These are phyloP conservation scores for Rhizomys pruinosus DNA, from an alignment of 2,113 vertebrate genomes.

Conservation along the genomic window DNA sequence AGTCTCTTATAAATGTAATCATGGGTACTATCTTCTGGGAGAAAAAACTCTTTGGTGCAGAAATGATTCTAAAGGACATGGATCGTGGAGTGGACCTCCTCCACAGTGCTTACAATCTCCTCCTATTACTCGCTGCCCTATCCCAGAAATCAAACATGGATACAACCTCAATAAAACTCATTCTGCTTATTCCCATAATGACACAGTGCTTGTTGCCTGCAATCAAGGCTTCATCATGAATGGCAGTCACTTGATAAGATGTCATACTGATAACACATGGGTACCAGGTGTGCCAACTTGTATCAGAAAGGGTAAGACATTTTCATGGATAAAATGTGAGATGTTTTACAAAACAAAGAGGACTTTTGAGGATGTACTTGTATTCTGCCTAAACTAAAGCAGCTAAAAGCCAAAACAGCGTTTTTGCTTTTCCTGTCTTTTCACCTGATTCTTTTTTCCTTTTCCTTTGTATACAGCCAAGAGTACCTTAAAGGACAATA, in stretches of 20 bases:
- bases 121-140: slow-evolving; percentile 56
- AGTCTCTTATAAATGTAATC: slow-evolving; percentile 61
- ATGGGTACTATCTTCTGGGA: slow-evolving; percentile 68
- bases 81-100: slow-evolving; percentile 52
- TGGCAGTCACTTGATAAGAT: slow-evolving; percentile 69
- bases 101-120: slow-evolving; percentile 40
- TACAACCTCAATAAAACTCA: background rate
- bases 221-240: slow-evolving; percentile 69
- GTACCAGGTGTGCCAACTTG: slow-evolving; percentile 75
- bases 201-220: slow-evolving; percentile 65
- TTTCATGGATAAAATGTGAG: background rate
- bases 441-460: background rate
- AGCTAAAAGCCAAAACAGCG: background rate
- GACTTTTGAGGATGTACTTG: background rate
- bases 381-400: background rate
- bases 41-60: slow-evolving; percentile 54
- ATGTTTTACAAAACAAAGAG: slow-evolving; percentile 7
- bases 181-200: slow-evolving; percentile 58
- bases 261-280: slow-evolving; percentile 75
- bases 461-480: background rate
- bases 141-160: slow-evolving; percentile 69
- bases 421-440: background rate
- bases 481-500: background rate
- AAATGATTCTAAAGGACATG: background rate
- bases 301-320: slow-evolving; percentile 71